phyloP scores from a whole-genome alignment of 2,797 vertebrate genomes.

The Anolis apletophallus region DNA sequence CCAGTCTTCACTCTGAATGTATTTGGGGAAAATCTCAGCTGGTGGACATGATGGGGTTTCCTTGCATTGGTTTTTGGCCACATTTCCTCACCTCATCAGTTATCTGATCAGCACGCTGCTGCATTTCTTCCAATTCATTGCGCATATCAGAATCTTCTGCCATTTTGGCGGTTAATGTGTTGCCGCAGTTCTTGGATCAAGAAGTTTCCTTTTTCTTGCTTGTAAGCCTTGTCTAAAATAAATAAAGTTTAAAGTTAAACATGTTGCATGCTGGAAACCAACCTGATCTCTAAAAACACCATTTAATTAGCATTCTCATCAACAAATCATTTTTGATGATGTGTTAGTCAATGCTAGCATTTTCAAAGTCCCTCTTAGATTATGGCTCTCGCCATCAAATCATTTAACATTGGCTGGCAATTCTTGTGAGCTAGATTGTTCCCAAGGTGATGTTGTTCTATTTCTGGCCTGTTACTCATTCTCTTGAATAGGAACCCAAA shows the following conservation, averaged over 20 bases:
- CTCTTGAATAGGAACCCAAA: constrained; percentile 3
- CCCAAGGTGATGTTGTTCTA: constrained; percentile 30
- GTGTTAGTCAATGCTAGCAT: constrained; percentile 9
- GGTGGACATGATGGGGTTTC: not conserved
- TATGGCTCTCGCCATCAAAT: not conserved
- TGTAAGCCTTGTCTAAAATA: constrained; percentile 61
- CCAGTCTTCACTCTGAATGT: not conserved
- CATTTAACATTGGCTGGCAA: not conserved
- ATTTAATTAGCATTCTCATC: not conserved
- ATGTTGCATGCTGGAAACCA: not conserved
- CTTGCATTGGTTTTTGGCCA: not conserved
- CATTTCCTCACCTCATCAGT: constrained; percentile 89
- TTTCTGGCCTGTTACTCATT: constrained; percentile 46
- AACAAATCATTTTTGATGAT: not conserved
- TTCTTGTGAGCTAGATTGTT: constrained; percentile 6
- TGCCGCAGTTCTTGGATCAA: constrained; percentile 79
- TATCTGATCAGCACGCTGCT: constrained; percentile 97
- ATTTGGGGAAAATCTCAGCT: not conserved
- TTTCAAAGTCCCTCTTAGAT: constrained; percentile 23
- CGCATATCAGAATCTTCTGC: constrained; percentile 98
- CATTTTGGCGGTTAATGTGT: constrained; percentile 86
- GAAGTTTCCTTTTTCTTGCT: constrained; percentile 72
- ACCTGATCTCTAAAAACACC: not conserved
- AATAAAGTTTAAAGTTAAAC: constrained; percentile 17
- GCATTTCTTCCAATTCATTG: constrained; percentile 99